phyloP scores from a whole-genome alignment of 2,113 vertebrate genomes.

The Pteronura brasiliensis region DNA sequence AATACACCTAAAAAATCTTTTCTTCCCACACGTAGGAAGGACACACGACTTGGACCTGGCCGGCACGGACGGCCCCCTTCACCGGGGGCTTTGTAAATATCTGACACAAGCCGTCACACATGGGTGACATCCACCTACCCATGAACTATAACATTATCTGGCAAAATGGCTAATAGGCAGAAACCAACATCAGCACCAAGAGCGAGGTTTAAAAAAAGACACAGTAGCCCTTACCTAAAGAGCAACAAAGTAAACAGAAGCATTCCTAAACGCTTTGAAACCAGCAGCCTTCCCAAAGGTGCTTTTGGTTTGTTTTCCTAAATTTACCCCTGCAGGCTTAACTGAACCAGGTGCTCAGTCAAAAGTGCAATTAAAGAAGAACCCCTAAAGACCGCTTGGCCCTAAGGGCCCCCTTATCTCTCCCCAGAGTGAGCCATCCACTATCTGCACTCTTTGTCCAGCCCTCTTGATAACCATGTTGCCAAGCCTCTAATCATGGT shows the following conservation, averaged over 20 bases:
- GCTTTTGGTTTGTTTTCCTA: constrained; percentile 37
- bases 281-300: not conserved
- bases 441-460: constrained; percentile 72
- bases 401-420: constrained; percentile 62
- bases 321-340: constrained; percentile 66
- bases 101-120: not conserved
- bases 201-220: not conserved
- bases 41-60: not conserved
- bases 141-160: not conserved
- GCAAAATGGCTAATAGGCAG: constrained; percentile 8
- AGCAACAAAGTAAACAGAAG: not conserved
- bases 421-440: constrained; percentile 43
- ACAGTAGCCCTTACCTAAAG: not conserved
- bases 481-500: constrained; percentile 34
- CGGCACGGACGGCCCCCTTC: rapidly evolving
- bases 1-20: not conserved
- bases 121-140: not conserved
- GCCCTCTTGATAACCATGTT: constrained; percentile 55
- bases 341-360: constrained; percentile 67
- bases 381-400: constrained; percentile 55
- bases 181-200: not conserved
- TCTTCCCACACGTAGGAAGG: not conserved
- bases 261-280: constrained; percentile 16
- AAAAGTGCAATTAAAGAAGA: constrained; percentile 72
- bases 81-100: not conserved